Base-by-base conservation (phyloP, 2,797 vertebrate species). In the Valencia hispanica region DNA sequence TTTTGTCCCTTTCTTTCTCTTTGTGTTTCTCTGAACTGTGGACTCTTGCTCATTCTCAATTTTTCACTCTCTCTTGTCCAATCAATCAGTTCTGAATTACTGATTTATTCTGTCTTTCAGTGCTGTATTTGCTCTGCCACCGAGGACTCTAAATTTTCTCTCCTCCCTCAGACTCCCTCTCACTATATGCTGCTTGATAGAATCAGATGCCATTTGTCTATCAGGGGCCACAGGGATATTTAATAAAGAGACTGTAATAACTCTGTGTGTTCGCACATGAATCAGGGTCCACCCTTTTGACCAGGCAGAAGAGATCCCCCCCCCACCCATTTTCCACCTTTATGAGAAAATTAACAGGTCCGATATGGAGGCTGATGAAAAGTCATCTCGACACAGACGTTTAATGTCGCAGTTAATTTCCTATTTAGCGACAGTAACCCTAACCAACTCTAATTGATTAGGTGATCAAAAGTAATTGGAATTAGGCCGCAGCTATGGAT, bases 161-260 rank as follows among this genome's bases (percentile, higher is more conserved):
- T 71, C 87, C 86, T 85, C 81, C 78, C 82, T 83, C 47, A 4
- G 78, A 81, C 86, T 79, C 72, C 79, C 86, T 82, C 81, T 78
- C 79, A 88, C 89, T 79, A 77, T 79, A 81, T 82, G 86, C 81
- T 63, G 47, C 74, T 79, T 92, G 92, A 93, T 91, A 86, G 91
- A 93, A 94, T 94, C 92, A 93, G 91, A 94, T 91, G 93, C 93
- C 91, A 94, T 94, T 91, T 91, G 95, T 93, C 95, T 95, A 93
- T 94, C 92, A 91, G 94, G 95, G 88, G 82, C 86, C 88, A 87
- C 55, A 27, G 88, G 90, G 89, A 92, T 89, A 91, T 94, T 93
- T 93, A 92, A 93, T 94, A 93, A 93, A 94, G 90, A 85, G 72
- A 82, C 81, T 88, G 79, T 89, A 91, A 92, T 91, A 93, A 87